Conservation (phyloP, 1,140 invertebrate species). For the Drosophila parvula region DNA sequence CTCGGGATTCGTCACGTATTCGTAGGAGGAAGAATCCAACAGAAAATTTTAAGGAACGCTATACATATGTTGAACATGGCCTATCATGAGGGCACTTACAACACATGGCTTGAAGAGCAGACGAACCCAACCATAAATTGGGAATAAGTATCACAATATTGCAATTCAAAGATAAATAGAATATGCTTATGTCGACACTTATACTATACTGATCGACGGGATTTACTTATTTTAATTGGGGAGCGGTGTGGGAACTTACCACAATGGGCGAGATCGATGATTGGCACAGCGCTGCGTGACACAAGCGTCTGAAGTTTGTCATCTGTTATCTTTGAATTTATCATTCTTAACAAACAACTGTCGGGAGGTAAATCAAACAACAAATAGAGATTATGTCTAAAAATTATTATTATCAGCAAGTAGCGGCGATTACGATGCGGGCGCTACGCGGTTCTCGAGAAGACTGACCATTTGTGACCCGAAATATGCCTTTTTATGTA, state of each 20-base stretch:
- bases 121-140: no score
- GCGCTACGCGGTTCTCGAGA: conserved; percentile 34
- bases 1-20: no score
- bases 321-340: conserved; percentile 61
- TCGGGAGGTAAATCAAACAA: conserved; percentile 20
- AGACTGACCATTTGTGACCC: conserved; percentile 42
- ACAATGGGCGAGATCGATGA: conserved; percentile 90
- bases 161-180: no score
- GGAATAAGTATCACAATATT: no score
- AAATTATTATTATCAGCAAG: neutral
- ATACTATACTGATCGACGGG: neutral
- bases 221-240: neutral
- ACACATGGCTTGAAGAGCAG: no score
- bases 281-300: conserved; percentile 88
- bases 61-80: no score
- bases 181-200: no score
- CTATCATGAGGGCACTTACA: no score
- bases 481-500: conserved; percentile 14
- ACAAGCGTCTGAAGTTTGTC: conserved; percentile 86
- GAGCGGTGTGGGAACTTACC: conserved; percentile 85
- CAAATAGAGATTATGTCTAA: conserved; percentile 6
- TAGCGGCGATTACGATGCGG: conserved; percentile 26
- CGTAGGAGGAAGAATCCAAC: no score
- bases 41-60: no score
- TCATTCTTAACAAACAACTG: conserved; percentile 56